A percentile compares a stretch with the other conserved stretches of the same genome.
phyloP scores from a whole-genome alignment of 2,888 invertebrate species.

The Ochlodes sylvanus region DNA sequence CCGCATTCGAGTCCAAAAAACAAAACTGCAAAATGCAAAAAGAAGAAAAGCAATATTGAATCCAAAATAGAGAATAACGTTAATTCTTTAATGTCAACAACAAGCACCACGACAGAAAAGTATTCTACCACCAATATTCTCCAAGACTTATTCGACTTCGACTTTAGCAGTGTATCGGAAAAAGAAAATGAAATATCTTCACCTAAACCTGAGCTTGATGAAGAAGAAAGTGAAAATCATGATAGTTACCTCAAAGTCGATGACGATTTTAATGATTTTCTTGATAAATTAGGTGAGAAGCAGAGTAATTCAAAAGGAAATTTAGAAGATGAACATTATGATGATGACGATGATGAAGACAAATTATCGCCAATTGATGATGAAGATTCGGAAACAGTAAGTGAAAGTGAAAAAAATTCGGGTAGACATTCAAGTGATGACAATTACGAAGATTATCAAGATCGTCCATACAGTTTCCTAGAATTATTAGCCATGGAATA shows the following conservation, averaged over 20 bases:
- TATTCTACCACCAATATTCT: conserved; percentile 60
- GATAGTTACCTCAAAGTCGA: conserved; percentile 61
- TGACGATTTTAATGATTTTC: conserved; percentile 68
- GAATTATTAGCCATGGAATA: conserved; percentile 79
- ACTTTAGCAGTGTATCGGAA: conserved; percentile 55
- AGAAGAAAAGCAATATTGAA: conserved; percentile 63
- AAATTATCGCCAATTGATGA: conserved; percentile 49
- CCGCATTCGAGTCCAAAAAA: conserved; percentile 58
- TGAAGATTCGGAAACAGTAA: conserved; percentile 48
- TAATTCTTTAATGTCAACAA: conserved; percentile 45
- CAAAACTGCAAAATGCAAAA: conserved; percentile 76
- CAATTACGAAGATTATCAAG: conserved; percentile 53
- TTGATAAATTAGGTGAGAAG: conserved; percentile 59
- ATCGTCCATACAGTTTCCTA: conserved; percentile 66
- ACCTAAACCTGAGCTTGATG: conserved; percentile 50
- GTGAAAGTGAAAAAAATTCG: conserved; percentile 49
- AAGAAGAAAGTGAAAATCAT: conserved; percentile 59
- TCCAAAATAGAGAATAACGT: conserved; percentile 48
- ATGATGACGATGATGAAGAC: conserved; percentile 52
- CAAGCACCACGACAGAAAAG: conserved; percentile 51
- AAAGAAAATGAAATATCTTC: conserved; percentile 44
- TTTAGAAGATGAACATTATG: conserved; percentile 49
- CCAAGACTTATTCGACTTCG: conserved; percentile 65
- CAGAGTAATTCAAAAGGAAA: conserved; percentile 45
- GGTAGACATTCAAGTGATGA: conserved; percentile 49